These are phyloP conservation scores for Aphelocoma californica DNA, from an alignment of 2,797 vertebrate genomes.

Conservation along the genomic window DNA sequence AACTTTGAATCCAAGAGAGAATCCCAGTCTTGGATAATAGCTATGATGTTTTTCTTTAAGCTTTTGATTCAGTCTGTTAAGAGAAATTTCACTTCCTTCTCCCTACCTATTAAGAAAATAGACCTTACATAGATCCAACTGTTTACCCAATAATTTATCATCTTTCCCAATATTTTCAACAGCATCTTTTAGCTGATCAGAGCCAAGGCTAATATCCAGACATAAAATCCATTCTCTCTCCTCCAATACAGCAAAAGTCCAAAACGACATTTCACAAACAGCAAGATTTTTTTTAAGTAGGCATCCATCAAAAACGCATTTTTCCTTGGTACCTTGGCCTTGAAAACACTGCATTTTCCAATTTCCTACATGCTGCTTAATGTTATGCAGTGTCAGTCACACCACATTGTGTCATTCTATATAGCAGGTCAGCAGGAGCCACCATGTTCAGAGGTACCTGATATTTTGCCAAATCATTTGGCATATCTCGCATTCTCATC, in stretches of 20 bases:
- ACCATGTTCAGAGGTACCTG: constrained; percentile 49
- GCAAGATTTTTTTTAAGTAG: constrained; percentile 30
- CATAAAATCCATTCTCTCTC: neutral
- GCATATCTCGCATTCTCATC: constrained; percentile 71
- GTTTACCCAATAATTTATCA: neutral
- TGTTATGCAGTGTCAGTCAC: constrained; percentile 50
- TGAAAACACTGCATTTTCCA: constrained; percentile 35
- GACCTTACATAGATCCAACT: neutral
- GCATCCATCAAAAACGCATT: constrained; percentile 31
- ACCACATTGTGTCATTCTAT: constrained; percentile 60
- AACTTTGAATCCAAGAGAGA: neutral
- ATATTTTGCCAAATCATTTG: constrained; percentile 73
- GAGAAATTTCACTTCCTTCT: neutral
- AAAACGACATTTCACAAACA: neutral
- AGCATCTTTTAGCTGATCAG: neutral
- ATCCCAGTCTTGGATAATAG: neutral
- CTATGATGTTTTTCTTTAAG: neutral
- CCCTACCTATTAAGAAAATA: neutral
- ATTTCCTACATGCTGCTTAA: constrained; percentile 40
- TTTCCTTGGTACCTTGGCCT: constrained; percentile 8
- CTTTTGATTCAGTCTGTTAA: neutral
- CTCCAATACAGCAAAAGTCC: neutral
- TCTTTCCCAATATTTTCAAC: neutral
- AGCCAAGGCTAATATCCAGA: neutral
- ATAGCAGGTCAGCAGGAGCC: constrained; percentile 67